Evolutionary conservation across 2,113 vertebrate species (phyloP), one percentile per base, ranked within the genome.

Genomic region (Colius striatus): DNA sequence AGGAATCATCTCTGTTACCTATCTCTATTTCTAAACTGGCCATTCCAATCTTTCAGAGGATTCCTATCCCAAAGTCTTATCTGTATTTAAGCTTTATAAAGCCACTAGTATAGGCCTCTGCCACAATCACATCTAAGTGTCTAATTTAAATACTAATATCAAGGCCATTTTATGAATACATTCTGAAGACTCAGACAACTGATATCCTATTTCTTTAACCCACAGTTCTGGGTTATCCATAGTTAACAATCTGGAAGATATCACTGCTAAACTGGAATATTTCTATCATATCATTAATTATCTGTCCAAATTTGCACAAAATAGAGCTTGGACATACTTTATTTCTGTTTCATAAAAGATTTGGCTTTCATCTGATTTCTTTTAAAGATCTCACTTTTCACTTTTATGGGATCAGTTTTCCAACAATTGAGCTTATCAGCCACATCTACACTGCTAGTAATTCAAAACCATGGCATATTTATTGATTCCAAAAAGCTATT

Each of bases 401-500:
- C 75, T 91, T 83, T 83, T 62, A 91, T 77, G 72, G 72, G 75
- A 95, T 95, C 94, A 86, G 63, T 90, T 94, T 95, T 97, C 94
- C 57, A 96, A 93, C 83, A 91, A 67, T 27, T 90, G 87, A 90
- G 76, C 85, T 94, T 96, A 94, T 95, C 95, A 93, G 82, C 50
- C 53, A 57, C 87, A 96, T 96, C 94, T 95, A 71, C 68, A 86
- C 67, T 27, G 43, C 79, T 60, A 88, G 94, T 88, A 96, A 94
- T 91, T 94, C 93, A 94, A 96, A 92, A 48, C 72, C 85, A 86
- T 77, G 79, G 92, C 87, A 95, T 95, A 92, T 96, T 94, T 95
- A 96, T 96, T 93, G 94, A 97, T 96, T 96, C 83, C 60, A 93
- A 94, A 96, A 96, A 93, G 84, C 87, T 95, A 95, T 94, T 95